phyloP scores from a whole-genome alignment of 2,797 vertebrate genomes.

The Carcharodon carcharias region DNA sequence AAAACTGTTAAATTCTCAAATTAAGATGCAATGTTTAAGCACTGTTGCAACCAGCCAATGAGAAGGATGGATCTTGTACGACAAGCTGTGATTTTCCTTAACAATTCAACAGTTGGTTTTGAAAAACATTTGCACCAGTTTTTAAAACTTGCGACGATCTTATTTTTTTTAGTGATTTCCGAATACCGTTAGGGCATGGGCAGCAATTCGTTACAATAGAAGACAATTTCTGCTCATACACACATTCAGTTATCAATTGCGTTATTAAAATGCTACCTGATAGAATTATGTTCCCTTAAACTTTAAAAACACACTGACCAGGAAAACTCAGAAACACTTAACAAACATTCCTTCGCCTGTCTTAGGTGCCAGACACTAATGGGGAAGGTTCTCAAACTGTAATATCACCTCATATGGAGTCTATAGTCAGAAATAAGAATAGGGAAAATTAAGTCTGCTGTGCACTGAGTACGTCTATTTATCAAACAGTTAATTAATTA shows the following conservation, averaged over 20 bases:
- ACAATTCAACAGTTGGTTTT: conserved; percentile 29
- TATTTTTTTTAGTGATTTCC: neutral
- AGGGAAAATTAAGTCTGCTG: neutral
- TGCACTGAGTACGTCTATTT: neutral
- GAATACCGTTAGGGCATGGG: neutral
- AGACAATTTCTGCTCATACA: neutral
- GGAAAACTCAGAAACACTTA: neutral
- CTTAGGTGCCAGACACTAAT: neutral
- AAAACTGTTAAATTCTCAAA: neutral
- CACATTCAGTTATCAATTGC: too few relatives aligned
- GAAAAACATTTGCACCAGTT: neutral
- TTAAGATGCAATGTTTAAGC: neutral
- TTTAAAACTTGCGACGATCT: neutral
- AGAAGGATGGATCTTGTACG: neutral
- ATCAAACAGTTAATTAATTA: neutral
- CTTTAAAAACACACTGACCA: neutral
- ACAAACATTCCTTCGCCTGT: neutral
- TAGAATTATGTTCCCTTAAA: neutral
- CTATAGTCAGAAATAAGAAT: neutral
- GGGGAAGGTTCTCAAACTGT: neutral
- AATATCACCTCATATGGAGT: neutral
- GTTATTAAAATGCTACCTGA: neutral
- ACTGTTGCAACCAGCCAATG: neutral
- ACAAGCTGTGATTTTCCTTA: neutral
- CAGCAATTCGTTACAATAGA: neutral